Evolutionary conservation across 92 coral and sea anemone species (phyloP).

Genomic region (Ricordea florida): DNA sequence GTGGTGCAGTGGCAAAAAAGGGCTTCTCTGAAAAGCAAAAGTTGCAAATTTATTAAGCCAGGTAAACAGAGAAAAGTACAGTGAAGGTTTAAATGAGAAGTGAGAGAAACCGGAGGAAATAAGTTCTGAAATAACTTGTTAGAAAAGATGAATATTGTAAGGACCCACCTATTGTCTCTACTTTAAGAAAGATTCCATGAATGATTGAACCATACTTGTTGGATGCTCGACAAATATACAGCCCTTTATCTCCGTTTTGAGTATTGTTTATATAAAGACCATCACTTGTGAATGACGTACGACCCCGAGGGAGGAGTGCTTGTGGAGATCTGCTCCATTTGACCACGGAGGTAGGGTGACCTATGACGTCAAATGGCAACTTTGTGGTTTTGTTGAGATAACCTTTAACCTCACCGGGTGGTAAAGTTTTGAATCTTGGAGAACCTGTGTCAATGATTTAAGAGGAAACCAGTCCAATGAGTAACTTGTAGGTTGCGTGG

Average conservation of each 20-base stretch:
- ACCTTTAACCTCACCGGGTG: not conserved
- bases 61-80: too few species aligned
- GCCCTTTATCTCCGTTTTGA: slow-evolving; percentile 14
- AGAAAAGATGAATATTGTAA: too few species aligned
- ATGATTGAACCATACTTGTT: slow-evolving; percentile 30
- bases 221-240: slow-evolving; percentile 40
- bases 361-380: slow-evolving; percentile 19
- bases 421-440: slow-evolving; percentile 8
- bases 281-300: not conserved
- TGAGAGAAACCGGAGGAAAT: too few species aligned
- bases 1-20: too few species aligned
- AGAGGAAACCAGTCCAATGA: not conserved
- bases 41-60: too few species aligned
- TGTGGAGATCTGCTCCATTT: slow-evolving; percentile 36
- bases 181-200: slow-evolving; percentile 21
- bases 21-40: too few species aligned
- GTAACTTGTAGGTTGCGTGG: too few species aligned
- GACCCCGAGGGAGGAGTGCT: slow-evolving; percentile 16
- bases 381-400: slow-evolving; percentile 20
- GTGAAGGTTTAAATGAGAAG: too few species aligned
- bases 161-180: slow-evolving; percentile 25
- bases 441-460: not conserved
- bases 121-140: too few species aligned
- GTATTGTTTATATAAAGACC: slow-evolving; percentile 16
- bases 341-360: slow-evolving; percentile 41